Evolutionary conservation across 1,140 invertebrate species (phyloP).

Genomic region (Bombus haemorrhoidalis): DNA sequence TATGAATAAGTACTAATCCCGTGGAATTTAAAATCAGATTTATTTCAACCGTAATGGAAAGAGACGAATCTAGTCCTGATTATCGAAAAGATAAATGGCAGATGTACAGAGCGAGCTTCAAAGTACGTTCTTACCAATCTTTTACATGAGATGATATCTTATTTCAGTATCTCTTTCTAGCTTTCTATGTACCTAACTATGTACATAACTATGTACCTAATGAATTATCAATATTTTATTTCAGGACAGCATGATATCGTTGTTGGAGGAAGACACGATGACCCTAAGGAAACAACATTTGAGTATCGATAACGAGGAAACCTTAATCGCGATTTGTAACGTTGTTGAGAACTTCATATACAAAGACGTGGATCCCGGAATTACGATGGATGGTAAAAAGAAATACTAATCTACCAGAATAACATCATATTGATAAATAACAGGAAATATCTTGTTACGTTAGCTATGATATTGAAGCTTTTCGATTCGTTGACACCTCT

Average conservation of each 20-base stretch:
- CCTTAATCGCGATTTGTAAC: slow-evolving; percentile 66
- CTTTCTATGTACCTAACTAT: no score
- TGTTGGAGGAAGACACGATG: background rate
- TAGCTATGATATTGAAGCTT: slow-evolving; percentile 84
- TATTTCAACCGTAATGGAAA: no score
- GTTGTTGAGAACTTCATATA: slow-evolving; percentile 66
- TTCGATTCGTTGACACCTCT: slow-evolving; percentile 84
- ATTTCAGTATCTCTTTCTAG: no score
- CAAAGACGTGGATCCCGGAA: slow-evolving; percentile 74
- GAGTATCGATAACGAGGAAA: background rate
- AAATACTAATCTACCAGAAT: background rate
- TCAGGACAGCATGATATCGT: slow-evolving; percentile 25
- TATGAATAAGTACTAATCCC: background rate
- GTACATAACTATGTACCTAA: no score
- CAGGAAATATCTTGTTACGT: background rate
- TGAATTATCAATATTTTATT: background rate
- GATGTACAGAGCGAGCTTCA: slow-evolving; percentile 77
- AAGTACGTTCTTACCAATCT: slow-evolving; percentile 54
- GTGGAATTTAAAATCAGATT: slow-evolving; percentile 9
- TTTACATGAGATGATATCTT: background rate
- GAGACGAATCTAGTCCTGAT: background rate
- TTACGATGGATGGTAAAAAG: slow-evolving; percentile 78
- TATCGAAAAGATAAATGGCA: slow-evolving; percentile 69
- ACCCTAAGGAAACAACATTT: background rate
- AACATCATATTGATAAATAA: background rate